Evolutionary conservation across 2,888 invertebrate species (phyloP), one percentile per base, ranked within the genome.

Genomic region (Beris chalybata): DNA sequence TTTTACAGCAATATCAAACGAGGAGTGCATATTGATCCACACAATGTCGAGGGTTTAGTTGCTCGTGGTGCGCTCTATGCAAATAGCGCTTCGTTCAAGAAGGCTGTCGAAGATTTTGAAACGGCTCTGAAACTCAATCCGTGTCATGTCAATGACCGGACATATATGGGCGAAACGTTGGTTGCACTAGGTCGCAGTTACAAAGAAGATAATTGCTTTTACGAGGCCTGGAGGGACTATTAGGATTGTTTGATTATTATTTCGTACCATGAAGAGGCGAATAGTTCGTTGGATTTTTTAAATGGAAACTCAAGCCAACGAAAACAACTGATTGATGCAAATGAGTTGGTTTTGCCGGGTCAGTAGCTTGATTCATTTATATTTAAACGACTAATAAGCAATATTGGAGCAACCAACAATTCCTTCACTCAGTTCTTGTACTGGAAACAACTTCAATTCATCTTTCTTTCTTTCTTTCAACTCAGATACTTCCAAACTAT

Each of bases 41-140:
- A 91, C 73, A 95, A 95, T 81, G 93, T 95, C 2, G 95, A 95
- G 82, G 95, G 94, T 31, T 83, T 95, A 66, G 95, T 95, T 2
- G 95, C 95, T 1, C 86, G 95, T 75, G 95, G 95, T 70, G 95
- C 95, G 31, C 82, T 95, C 74, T 95, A 93, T 78, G 97, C 97
- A 11, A 97, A 97, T 79, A 93, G 92, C 76, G 95, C 95, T 71
- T 94, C 91, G 74, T 96, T 94, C 81, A 89, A 92, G n/a, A n/a
- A n/a, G 78, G 97, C 97, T 0, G 92, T 97, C 71, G 92, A 93
- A 74, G 97, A 97, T 79, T 95, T 97, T 80, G 95, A 96, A 81
- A 90, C 90, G 29, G 96, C 97, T 4, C 80, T 97, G 47, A 90
- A 92, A 78, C 79, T 93, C 52, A 94, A 97, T 81, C 91, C 92